These are phyloP conservation scores for Linnaemya tessellans DNA, from an alignment of 2,888 invertebrate species.

Conservation along the genomic window DNA sequence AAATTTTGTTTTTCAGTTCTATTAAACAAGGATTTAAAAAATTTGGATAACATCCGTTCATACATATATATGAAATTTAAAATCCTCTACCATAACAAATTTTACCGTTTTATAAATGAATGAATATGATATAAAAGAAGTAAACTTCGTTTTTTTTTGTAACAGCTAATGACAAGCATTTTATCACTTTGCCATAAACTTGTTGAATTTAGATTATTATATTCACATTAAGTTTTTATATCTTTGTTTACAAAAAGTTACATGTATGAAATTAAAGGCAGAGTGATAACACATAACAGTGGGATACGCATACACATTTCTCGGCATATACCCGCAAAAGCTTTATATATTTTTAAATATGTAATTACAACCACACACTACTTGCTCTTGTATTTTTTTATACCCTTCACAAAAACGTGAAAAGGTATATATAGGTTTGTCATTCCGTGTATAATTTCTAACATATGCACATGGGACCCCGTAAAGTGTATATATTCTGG, in stretches of 20 bases:
- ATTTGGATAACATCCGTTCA: no score
- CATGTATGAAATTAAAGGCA: slow-evolving; percentile 10
- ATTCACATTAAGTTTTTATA: slow-evolving; percentile 45
- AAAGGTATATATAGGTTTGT: no score
- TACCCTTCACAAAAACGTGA: no score
- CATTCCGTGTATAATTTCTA: no score
- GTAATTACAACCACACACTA: not conserved
- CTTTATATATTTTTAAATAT: no score
- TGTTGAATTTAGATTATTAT: slow-evolving; percentile 61
- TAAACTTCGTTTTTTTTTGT: not conserved
- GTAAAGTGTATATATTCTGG: no score
- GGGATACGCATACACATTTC: not conserved
- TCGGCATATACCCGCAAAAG: not conserved
- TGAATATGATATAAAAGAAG: not conserved
- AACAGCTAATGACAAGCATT: slow-evolving; percentile 21
- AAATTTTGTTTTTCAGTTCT: no score
- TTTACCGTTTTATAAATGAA: not conserved
- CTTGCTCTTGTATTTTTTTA: no score
- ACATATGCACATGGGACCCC: no score
- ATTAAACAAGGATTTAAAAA: no score
- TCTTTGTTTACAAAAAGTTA: slow-evolving; percentile 19
- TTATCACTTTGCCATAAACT: slow-evolving; percentile 47
- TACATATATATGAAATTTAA: no score
- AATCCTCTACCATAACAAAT: not conserved
- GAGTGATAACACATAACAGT: slow-evolving; percentile 7